Evolutionary conservation across 2,113 vertebrate species (phyloP).

Genomic region (Oreochromis spilurus): DNA sequence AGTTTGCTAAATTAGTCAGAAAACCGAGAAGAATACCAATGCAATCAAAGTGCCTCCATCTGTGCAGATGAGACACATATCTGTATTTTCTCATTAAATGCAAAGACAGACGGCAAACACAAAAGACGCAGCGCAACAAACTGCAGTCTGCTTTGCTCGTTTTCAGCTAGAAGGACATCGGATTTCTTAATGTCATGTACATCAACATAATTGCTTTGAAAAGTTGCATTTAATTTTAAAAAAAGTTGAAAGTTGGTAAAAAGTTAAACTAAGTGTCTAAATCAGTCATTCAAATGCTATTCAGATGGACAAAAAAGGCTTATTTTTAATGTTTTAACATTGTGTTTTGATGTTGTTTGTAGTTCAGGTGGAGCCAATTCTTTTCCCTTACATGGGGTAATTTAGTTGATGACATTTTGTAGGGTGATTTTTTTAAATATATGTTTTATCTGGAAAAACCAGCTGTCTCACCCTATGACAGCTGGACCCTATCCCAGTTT

Average conservation of each 20-base stretch:
- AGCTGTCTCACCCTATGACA: background rate
- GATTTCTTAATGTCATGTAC: background rate
- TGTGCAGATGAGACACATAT: background rate
- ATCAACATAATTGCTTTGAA: background rate
- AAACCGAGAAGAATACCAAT: background rate
- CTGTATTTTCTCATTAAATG: background rate
- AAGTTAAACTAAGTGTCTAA: background rate
- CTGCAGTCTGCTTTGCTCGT: background rate
- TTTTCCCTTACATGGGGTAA: background rate
- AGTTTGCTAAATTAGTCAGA: background rate
- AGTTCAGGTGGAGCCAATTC: background rate
- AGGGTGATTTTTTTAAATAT: background rate
- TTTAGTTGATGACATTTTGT: background rate
- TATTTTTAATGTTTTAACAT: background rate
- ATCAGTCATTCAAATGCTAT: background rate
- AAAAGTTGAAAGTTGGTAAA: background rate
- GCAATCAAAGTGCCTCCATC: background rate
- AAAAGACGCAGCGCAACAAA: background rate
- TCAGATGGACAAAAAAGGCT: background rate
- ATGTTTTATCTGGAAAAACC: background rate
- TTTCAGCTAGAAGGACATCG: background rate
- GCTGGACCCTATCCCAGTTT: background rate
- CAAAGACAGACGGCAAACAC: background rate
- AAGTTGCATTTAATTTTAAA: background rate
- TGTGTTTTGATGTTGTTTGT: background rate